Base-by-base conservation (phyloP, 2,113 vertebrate genomes). In the Larimichthys polyactis region DNA sequence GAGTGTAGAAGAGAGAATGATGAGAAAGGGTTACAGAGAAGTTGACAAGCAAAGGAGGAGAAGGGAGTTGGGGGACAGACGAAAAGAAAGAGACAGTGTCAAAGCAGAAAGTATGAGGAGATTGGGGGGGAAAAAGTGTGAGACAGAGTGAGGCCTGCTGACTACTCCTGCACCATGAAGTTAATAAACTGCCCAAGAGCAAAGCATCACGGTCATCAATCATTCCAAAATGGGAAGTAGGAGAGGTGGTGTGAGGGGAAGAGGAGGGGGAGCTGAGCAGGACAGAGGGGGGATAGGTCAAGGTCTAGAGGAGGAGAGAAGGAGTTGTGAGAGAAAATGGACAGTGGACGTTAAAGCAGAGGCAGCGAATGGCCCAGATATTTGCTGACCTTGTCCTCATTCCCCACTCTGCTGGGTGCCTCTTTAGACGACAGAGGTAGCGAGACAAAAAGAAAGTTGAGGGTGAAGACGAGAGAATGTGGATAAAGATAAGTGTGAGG, bases 121-220 rank as follows among this genome's bases (percentile, higher is more conserved):
- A 32, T 24, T 19, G 44, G n/a, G 6, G 20, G 6, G 5, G 36
- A 32, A 81, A 71, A 40, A 64, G n/a, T 36, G n/a, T n/a, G 55
- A 83, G 65, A 75, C 49, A 62, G 27, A 72, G 63, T 70, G 59
- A 82, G 57, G 70, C 27, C 59, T 78, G 51, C 78, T 75, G 71
- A 57, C 81, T 71, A 74, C 79, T 55, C 57, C 58, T 8, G 32
- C 59, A 86, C 71, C 59, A 83, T 89, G 83, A 90, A 93, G 89
- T 87, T 93, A 90, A 94, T 92, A 90, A 93, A 93, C 85, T 84
- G 83, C 54, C 85, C 71, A 72, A 78, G 83, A 91, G 87, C 91
- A 84, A 90, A 87, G 88, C 87, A 89, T 92, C 81, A 87, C 82
- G 83, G 71, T 84, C 79, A 79, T 94, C 91, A 92, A 91, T 95